Conservation (phyloP, 2,113 vertebrate species). For the Mobula hypostoma region DNA sequence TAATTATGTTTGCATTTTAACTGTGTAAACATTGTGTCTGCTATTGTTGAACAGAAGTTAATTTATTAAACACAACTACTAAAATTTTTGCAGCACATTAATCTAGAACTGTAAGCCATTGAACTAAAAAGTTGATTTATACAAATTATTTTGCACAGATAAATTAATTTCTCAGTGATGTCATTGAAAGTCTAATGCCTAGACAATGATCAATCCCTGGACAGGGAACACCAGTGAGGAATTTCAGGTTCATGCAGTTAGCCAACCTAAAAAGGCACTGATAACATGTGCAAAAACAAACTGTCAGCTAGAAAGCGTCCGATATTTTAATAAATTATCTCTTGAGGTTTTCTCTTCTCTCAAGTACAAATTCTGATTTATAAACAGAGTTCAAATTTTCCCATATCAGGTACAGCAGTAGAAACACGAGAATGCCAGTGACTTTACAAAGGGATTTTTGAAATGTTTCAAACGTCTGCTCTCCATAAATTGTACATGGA, state of each 20-base stretch:
- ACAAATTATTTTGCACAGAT: background rate
- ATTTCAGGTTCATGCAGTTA: background rate
- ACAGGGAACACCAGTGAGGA: background rate
- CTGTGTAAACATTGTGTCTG: background rate
- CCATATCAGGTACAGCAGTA: background rate
- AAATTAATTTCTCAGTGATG: background rate
- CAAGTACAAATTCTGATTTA: background rate
- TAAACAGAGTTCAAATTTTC: background rate
- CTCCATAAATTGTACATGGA: slow-evolving; percentile 11
- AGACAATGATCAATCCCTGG: background rate
- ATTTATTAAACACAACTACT: background rate
- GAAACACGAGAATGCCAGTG: background rate
- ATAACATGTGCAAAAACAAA: background rate
- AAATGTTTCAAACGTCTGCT: slow-evolving; percentile 21
- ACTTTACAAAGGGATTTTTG: background rate
- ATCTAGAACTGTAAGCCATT: background rate
- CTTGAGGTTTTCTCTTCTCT: background rate
- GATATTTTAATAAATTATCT: background rate
- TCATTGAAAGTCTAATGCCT: background rate
- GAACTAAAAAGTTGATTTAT: slow-evolving; percentile 7
- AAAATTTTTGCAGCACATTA: background rate
- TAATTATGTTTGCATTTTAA: slow-evolving; percentile 18
- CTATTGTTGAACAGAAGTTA: background rate
- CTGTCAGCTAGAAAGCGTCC: background rate
- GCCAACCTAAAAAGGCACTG: background rate